Percentiles rank a stretch among this genome's conserved stretches.
Conservation (phyloP, 2,888 invertebrate genomes). For the Cacoxenus indagator region DNA sequence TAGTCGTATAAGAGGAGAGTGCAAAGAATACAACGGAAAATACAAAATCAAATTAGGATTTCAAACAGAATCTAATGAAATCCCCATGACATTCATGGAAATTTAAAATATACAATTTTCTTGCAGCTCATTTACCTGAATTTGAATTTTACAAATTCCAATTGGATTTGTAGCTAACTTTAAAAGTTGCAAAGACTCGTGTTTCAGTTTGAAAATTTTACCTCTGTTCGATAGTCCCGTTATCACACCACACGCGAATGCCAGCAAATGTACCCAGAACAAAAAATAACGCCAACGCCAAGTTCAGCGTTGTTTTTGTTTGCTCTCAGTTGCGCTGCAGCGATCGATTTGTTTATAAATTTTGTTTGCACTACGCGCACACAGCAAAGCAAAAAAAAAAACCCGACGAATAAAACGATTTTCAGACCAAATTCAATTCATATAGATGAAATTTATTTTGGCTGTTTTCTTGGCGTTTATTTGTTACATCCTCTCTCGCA, state of each 20-base stretch:
- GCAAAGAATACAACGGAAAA: background rate
- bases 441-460: slow-evolving; percentile 3
- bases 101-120: background rate
- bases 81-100: background rate
- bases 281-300: too few species aligned
- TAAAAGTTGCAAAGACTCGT: too few species aligned
- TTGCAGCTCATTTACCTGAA: background rate
- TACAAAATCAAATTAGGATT: background rate
- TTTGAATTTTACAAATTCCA: too few species aligned
- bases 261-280: background rate
- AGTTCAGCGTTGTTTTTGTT: background rate
- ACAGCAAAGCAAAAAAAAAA: too few species aligned
- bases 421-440: slow-evolving; percentile 2
- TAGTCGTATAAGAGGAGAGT: too few species aligned
- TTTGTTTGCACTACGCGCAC: slow-evolving; percentile 1
- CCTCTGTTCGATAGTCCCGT: too few species aligned
- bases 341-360: background rate
- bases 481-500: background rate
- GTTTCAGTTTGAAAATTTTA: too few species aligned
- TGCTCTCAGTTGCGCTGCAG: background rate
- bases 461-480: background rate
- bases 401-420: background rate
- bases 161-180: too few species aligned
- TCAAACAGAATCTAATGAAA: background rate
- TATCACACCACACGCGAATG: background rate